Evolutionary conservation across 2,888 invertebrate species (phyloP).

Genomic region (Hemaris fuciformis): DNA sequence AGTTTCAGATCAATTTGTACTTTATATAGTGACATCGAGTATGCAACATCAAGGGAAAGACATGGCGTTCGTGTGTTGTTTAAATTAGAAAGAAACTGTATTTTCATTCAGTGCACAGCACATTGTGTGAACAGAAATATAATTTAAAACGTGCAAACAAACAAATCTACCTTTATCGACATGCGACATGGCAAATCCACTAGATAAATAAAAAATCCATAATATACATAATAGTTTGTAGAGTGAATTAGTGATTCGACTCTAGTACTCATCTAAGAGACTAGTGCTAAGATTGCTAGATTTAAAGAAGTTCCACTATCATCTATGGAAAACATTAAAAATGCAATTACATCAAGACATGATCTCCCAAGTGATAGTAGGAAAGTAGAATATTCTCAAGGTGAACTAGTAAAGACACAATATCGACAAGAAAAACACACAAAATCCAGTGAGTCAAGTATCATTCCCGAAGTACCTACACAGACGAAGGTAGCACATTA

Average conservation of each 20-base stretch:
- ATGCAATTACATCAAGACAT: conserved; percentile 64
- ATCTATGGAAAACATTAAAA: conserved; percentile 55
- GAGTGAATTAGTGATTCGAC: conserved; percentile 59
- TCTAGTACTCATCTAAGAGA: conserved; percentile 60
- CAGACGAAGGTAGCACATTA: conserved; percentile 71
- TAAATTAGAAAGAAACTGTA: not conserved
- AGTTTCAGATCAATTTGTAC: conserved; percentile 7
- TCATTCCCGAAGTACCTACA: conserved; percentile 77
- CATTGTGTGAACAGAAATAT: conserved; percentile 43
- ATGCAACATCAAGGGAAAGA: not conserved
- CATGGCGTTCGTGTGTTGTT: not conserved
- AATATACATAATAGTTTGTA: conserved; percentile 57
- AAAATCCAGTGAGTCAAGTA: conserved; percentile 66
- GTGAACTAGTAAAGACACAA: conserved; percentile 71
- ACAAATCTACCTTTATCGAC: conserved; percentile 59
- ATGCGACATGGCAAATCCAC: conserved; percentile 72
- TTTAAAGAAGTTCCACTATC: conserved; percentile 17
- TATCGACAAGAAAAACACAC: conserved; percentile 74
- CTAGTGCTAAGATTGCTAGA: conserved; percentile 46
- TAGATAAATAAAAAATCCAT: conserved; percentile 54
- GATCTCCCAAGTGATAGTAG: conserved; percentile 63
- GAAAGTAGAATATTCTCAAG: conserved; percentile 62
- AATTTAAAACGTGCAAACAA: conserved; percentile 69
- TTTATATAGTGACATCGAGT: conserved; percentile 10
- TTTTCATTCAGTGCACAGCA: conserved; percentile 41